Base-by-base conservation (phyloP, 2,797 vertebrate genomes). In the Lateolabrax maculatus region DNA sequence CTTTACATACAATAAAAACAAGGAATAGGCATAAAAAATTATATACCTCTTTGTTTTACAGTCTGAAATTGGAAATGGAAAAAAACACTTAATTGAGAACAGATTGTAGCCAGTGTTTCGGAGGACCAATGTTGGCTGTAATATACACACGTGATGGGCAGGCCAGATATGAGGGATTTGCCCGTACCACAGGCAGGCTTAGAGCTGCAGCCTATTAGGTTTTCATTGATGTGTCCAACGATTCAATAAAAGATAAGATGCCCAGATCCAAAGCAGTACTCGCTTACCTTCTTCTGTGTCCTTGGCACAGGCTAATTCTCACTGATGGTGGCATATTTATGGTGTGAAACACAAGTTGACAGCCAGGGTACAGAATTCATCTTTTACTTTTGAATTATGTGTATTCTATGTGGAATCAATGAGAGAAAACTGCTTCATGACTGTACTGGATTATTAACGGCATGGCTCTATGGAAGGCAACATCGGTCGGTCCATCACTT, bases 181-280 rank as follows among this genome's bases (percentile, higher is more conserved):
- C 15, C 51, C 49, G 5, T 75, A 60, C 29, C 71, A 80, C 63
- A 63, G 55, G 65, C 63, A 66, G 78, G 57, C 75, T 81, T 65
- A 73, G 72, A 77, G 69, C 75, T 76, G 69, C 83, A 85, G 79
- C 71, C 84, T 46, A 83, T 86, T 88, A 75, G 60, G 63, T 82
- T 90, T 85, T 69, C 81, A 85, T 80, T 79, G 72, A 89, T 81
- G 84, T 84, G 75, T 81, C 79, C 51, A 69, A 73, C 75, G 80
- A 90, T 83, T 89, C 77, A 88, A 82, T 84, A 79, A 85, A 77
- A 75, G 83, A 87, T 85, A 85, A 80, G 12, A 4, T 0, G 5
- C 29, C 60, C 58, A 56, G 57, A 82, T 82, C 56, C 76, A 78
- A 88, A 79, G 81, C 71, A 77, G 39, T 29, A 65, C 77, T 77